phyloP scores from a whole-genome alignment of 1,140 invertebrate species.

The Drosophila virilis region DNA sequence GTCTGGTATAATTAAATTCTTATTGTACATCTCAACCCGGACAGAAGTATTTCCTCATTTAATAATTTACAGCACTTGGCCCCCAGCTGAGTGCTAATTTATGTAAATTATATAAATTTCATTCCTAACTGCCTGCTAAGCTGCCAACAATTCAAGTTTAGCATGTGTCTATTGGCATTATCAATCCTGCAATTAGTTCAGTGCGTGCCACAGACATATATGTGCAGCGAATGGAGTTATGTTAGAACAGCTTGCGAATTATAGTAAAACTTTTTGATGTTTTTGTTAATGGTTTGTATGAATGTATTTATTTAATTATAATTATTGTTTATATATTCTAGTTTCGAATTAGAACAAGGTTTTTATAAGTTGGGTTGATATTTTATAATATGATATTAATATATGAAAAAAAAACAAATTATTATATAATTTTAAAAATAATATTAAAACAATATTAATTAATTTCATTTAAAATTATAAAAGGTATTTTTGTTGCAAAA shows the following conservation, averaged over 20 bases:
- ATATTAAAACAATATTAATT: too few relatives aligned
- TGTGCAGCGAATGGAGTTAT: background rate
- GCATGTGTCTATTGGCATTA: background rate
- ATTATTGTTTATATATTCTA: too few relatives aligned
- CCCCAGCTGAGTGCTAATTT: slow-evolving; percentile 8
- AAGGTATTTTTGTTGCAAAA: too few relatives aligned
- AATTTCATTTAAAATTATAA: too few relatives aligned
- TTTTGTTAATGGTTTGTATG: too few relatives aligned
- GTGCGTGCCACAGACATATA: background rate
- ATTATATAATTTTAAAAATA: too few relatives aligned
- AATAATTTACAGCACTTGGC: background rate
- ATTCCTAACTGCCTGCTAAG: slow-evolving; percentile 7
- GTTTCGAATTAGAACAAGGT: too few relatives aligned
- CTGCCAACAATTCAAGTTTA: background rate
- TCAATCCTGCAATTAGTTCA: background rate
- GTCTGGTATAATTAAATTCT: slow-evolving; percentile 30
- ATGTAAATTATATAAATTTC: slow-evolving; percentile 33
- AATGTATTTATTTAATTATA: too few relatives aligned
- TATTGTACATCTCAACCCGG: slow-evolving; percentile 5
- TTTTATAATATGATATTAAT: too few relatives aligned
- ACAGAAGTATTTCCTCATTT: slow-evolving; percentile 1
- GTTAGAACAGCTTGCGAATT: slow-evolving; percentile 7
- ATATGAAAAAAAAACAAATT: too few relatives aligned
- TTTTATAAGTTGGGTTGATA: too few relatives aligned
- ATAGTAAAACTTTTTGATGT: background rate